These are phyloP conservation scores for Cistogaster globosa DNA, from an alignment of 2,888 invertebrate species.

Conservation along the genomic window DNA sequence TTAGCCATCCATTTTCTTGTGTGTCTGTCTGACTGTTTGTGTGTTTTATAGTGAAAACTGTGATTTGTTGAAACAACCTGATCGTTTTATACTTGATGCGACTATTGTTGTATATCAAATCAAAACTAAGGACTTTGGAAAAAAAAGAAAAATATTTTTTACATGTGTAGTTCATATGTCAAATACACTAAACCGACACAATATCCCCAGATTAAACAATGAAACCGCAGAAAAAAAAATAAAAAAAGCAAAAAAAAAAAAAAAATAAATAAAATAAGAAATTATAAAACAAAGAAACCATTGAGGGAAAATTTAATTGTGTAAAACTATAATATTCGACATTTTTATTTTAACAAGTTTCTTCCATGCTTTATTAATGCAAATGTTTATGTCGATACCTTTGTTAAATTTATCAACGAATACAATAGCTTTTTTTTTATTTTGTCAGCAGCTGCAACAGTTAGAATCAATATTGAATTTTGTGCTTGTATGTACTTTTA, in stretches of 20 bases:
- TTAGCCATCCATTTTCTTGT: slow-evolving; percentile 27
- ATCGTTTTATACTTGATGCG: slow-evolving; percentile 52
- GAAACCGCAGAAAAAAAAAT: slow-evolving; percentile 49
- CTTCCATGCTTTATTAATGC: too few species aligned
- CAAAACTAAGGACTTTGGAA: slow-evolving; percentile 24
- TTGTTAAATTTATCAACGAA: too few species aligned
- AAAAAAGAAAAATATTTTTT: slow-evolving; percentile 2
- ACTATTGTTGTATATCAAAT: slow-evolving; percentile 19
- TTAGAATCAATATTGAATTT: too few species aligned
- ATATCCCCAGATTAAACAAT: slow-evolving; percentile 65
- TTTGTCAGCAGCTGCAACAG: too few species aligned
- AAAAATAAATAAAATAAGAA: slow-evolving; percentile 10
- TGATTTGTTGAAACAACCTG: slow-evolving; percentile 65
- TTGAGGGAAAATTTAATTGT: too few species aligned
- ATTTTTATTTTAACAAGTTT: too few species aligned
- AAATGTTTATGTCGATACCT: too few species aligned
- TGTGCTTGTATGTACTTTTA: too few species aligned
- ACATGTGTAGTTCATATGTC: slow-evolving; percentile 66
- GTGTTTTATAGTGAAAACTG: slow-evolving; percentile 49
- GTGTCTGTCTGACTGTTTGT: neutral
- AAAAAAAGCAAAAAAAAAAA: slow-evolving; percentile 7
- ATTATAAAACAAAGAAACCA: neutral
- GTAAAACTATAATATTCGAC: too few species aligned
- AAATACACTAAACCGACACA: slow-evolving; percentile 62
- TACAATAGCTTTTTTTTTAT: too few species aligned